phyloP scores from a whole-genome alignment of 2,888 invertebrate genomes.

The Mantis religiosa region DNA sequence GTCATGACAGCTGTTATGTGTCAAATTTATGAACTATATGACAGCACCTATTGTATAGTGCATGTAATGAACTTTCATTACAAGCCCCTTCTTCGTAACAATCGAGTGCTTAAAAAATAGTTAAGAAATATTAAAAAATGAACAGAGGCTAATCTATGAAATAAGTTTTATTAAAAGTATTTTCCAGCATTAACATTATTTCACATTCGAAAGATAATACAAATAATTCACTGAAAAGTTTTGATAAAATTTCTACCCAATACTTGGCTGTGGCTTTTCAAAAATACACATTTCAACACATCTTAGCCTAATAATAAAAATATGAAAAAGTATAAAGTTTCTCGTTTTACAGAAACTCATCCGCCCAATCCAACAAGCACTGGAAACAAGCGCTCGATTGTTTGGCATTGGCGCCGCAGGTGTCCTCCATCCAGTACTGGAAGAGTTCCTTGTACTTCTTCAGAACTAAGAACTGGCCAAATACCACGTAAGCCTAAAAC shows the following conservation, averaged over 20 bases:
- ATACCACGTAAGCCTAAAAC: slow-evolving; percentile 87
- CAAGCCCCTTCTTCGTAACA: background rate
- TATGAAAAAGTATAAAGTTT: background rate
- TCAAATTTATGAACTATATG: background rate
- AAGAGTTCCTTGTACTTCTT: slow-evolving; percentile 95
- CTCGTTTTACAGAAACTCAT: slow-evolving; percentile 92
- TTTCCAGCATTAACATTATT: background rate
- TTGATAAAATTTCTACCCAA: background rate
- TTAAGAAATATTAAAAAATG: background rate
- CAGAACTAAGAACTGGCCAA: slow-evolving; percentile 92
- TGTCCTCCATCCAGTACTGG: slow-evolving; percentile 96
- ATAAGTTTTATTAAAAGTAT: background rate
- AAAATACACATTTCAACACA: background rate
- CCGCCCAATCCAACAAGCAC: slow-evolving; percentile 96
- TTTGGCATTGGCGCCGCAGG: slow-evolving; percentile 84
- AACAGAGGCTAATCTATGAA: background rate
- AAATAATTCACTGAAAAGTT: background rate
- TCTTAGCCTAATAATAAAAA: too few species aligned
- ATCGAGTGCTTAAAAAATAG: background rate
- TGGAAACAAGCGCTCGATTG: slow-evolving; percentile 92
- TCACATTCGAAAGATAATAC: background rate
- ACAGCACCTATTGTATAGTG: background rate
- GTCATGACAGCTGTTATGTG: background rate
- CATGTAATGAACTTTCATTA: background rate
- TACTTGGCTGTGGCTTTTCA: background rate